Base-by-base conservation (phyloP, 2,113 vertebrate species). In the Ranitomeya imitator region DNA sequence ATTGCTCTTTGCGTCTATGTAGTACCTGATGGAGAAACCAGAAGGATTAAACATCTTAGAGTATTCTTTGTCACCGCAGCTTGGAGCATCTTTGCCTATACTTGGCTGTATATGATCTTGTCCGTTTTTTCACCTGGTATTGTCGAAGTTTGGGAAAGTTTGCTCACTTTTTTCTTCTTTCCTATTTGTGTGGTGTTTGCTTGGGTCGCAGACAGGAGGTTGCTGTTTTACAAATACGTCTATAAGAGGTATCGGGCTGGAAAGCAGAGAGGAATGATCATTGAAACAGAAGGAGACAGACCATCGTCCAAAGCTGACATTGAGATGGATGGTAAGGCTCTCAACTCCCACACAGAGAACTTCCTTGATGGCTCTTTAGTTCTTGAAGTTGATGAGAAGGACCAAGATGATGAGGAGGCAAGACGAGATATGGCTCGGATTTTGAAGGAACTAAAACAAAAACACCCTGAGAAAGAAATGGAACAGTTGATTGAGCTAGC, bases 1-100 rank as follows among this genome's bases (percentile, higher is more conserved):
- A 98, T 99, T 0, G 98, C 98, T 0, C 91, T 99, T 3, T 99
- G 98, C 7, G 98, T 99, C 12, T 97, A 97, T 0, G 97, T 99
- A 45, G 97, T 99, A 60, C 98, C 98, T 0, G 96, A 99, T 0
- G 98, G 98, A 13, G 95, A 99, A 89, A 96, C 95, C 2, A 94
- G 98, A 71, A 97, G 96, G 91, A 97, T 99, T 37, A 99, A 99
- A 90, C 98, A 99, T 90, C 91, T 99, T 59, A 87, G 98, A 6
- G 98, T 99, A 74, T 99, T 99, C 92, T 99, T 99, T 18, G 97
- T 99, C 87, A 99, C 98, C 0, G 98, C 98, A 0, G 90, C 96
- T 60, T 99, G 98, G 98, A 99, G 98, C 92, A 94, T 99, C 90
- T 99, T 99, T 55, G 98, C 98, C 1, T 99, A 99, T 89, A 97